Conservation (phyloP, 2,113 vertebrate species). For the Pedetes capensis region DNA sequence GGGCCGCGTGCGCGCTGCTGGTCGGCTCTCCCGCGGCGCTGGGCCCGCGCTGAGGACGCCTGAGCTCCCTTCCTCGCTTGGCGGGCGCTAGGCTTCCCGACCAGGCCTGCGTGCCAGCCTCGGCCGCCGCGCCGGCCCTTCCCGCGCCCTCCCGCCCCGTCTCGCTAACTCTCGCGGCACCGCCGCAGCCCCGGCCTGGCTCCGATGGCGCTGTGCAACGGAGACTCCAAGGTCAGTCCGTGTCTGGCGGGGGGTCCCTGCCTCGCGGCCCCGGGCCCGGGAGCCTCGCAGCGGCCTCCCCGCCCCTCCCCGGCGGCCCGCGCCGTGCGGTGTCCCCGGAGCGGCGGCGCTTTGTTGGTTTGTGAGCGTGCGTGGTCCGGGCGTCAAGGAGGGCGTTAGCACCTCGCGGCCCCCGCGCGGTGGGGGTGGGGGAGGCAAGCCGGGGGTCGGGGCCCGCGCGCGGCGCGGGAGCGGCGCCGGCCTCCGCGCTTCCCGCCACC, state of each 20-base stretch:
- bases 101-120: conserved; percentile 6
- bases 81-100: neutral
- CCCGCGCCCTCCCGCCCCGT: neutral
- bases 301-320: neutral
- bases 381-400: conserved; percentile 16
- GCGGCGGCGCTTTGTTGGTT: conserved; percentile 59
- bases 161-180: neutral
- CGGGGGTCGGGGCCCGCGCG: neutral
- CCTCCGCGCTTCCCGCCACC: conserved; percentile 27
- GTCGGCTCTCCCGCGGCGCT: conserved; percentile 5
- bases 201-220: conserved; percentile 96
- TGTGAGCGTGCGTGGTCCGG: neutral
- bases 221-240: conserved; percentile 99
- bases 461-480: neutral
- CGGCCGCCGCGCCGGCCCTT: no score
- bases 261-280: neutral
- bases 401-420: neutral
- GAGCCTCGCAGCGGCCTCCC: neutral
- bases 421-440: neutral
- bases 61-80: neutral
- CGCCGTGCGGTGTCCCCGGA: neutral
- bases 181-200: conserved; percentile 51
- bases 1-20: conserved; percentile 47
- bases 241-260: conserved; percentile 44
- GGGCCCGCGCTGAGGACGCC: conserved; percentile 7